phyloP scores from a whole-genome alignment of 2,113 vertebrate species.

The Pomatorhinus ruficollis region DNA sequence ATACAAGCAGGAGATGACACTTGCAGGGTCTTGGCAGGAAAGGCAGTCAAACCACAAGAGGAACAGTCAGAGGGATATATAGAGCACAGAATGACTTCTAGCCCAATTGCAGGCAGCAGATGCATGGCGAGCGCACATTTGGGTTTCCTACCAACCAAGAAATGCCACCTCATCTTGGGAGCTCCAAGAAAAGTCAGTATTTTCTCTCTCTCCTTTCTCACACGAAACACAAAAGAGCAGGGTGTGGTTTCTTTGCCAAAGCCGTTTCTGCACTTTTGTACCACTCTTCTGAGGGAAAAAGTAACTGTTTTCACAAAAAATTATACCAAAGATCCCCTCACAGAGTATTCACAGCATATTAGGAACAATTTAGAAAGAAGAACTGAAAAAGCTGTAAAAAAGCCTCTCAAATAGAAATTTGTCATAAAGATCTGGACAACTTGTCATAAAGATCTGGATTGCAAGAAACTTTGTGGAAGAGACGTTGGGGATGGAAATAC shows the following conservation, averaged over 20 bases:
- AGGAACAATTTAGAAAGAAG: background rate
- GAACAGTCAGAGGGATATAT: fast-evolving
- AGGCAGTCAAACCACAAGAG: background rate
- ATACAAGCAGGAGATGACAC: background rate
- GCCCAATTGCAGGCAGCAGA: background rate
- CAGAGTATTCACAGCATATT: background rate
- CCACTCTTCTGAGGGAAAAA: background rate
- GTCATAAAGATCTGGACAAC: background rate
- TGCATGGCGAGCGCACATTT: fast-evolving
- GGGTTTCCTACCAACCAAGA: background rate
- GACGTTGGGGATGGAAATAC: background rate
- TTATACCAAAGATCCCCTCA: background rate
- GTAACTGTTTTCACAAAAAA: background rate
- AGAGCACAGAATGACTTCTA: background rate
- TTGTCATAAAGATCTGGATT: background rate
- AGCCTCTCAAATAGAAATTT: background rate
- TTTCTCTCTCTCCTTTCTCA: background rate
- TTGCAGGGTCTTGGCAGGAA: background rate
- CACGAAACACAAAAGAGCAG: fast-evolving
- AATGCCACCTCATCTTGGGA: background rate
- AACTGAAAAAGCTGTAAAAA: background rate
- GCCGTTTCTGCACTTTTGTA: background rate
- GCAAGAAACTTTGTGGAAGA: background rate
- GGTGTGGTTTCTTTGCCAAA: background rate
- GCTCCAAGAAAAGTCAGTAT: background rate